Conservation (phyloP, 2,113 vertebrate species). For the Falcunculus frontatus region DNA sequence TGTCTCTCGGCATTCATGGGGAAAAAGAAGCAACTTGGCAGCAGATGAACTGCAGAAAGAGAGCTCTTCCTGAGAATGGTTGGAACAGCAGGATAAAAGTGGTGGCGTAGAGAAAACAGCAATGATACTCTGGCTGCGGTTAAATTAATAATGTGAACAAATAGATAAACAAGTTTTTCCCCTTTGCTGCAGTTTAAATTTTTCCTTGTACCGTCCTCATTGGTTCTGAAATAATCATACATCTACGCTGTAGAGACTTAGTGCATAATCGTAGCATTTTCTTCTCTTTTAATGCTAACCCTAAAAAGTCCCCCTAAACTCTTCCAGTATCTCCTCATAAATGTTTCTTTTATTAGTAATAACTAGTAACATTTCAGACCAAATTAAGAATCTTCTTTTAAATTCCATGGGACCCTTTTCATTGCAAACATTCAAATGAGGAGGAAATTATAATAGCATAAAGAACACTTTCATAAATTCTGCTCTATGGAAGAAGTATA, state of each 20-base stretch:
- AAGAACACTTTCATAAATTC: neutral
- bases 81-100: neutral
- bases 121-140: neutral
- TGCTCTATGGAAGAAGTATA: neutral
- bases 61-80: neutral
- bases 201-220: neutral
- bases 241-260: neutral
- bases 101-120: neutral
- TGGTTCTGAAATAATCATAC: neutral
- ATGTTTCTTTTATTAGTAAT: neutral
- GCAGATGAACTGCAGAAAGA: neutral
- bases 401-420: neutral
- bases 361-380: neutral
- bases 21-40: neutral
- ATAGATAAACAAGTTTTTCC: neutral
- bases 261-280: neutral
- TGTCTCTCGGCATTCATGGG: rapidly evolving
- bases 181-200: neutral
- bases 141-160: neutral
- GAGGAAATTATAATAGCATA: neutral
- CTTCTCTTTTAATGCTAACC: neutral
- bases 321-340: neutral
- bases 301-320: neutral
- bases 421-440: neutral
- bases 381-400: neutral